phyloP scores from a whole-genome alignment of 2,888 invertebrate species.

The Yponomeuta sedellus region DNA sequence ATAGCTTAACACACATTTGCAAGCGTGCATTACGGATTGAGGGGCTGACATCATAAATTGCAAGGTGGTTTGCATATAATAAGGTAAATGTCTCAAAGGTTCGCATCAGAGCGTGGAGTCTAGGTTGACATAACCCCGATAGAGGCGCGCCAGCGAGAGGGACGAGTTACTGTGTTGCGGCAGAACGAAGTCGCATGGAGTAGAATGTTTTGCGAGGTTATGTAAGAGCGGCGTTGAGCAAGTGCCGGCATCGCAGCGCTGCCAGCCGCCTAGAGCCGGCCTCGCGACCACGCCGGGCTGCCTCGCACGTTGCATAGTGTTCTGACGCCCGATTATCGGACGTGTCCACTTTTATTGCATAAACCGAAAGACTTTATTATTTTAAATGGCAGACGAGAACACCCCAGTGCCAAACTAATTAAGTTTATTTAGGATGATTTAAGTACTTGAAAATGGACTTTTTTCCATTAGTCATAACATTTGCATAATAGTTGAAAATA shows the following conservation, averaged over 20 bases:
- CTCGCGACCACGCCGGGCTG: background rate
- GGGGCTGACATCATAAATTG: background rate
- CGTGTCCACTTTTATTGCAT: too few species aligned
- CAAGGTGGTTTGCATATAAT: slow-evolving; percentile 7
- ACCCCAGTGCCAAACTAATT: too few species aligned
- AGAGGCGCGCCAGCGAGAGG: background rate
- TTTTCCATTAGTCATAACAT: too few species aligned
- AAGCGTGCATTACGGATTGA: background rate
- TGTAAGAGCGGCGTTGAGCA: slow-evolving; percentile 43
- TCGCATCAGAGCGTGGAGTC: slow-evolving; percentile 1
- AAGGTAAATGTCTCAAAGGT: slow-evolving; percentile 1
- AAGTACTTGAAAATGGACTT: too few species aligned
- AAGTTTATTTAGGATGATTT: too few species aligned
- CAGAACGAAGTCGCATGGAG: slow-evolving; percentile 29
- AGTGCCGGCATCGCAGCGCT: slow-evolving; percentile 24
- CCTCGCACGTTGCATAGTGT: too few species aligned
- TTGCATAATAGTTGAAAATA: too few species aligned
- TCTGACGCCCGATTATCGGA: too few species aligned
- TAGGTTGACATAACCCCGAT: slow-evolving; percentile 14
- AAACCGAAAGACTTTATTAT: too few species aligned
- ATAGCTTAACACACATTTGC: background rate
- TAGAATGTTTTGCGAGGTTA: slow-evolving; percentile 41
- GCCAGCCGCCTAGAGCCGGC: background rate
- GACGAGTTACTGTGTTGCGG: slow-evolving; percentile 24
- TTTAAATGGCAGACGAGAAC: too few species aligned